Percentiles rank a stretch among this genome's conserved stretches.
phyloP scores from a whole-genome alignment of 2,797 vertebrate genomes.

The Sebastes steindachneri region DNA sequence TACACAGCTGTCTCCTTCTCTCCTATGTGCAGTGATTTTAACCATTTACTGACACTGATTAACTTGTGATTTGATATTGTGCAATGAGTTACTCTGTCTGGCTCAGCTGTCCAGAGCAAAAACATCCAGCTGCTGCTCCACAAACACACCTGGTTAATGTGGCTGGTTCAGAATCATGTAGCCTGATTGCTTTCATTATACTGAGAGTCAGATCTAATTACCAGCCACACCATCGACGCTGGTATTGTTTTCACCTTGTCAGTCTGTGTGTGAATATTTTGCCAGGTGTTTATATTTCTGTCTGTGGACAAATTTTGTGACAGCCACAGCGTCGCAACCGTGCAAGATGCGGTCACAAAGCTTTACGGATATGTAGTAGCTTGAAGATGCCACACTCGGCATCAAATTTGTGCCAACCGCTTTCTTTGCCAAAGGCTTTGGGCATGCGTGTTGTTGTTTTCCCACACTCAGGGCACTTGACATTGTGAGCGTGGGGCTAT shows the following conservation, averaged over 20 bases:
- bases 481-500: not conserved
- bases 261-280: not conserved
- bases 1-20: not conserved
- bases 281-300: not conserved
- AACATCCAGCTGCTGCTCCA: not conserved
- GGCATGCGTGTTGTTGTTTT: not conserved
- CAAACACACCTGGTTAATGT: not conserved
- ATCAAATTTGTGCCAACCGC: not conserved
- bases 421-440: not conserved
- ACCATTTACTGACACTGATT: not conserved
- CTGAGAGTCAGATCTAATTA: not conserved
- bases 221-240: not conserved
- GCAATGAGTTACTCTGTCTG: no score
- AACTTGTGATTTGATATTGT: not conserved
- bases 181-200: not conserved
- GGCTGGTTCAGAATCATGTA: not conserved
- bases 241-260: not conserved
- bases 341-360: not conserved
- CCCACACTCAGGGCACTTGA: not conserved
- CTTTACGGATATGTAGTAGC: not conserved
- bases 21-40: not conserved
- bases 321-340: rapidly evolving
- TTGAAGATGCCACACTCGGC: not conserved
- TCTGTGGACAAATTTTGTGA: not conserved
- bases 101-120: not conserved